Conservation (phyloP, 1,140 invertebrate species). For the Nasonia giraulti region DNA sequence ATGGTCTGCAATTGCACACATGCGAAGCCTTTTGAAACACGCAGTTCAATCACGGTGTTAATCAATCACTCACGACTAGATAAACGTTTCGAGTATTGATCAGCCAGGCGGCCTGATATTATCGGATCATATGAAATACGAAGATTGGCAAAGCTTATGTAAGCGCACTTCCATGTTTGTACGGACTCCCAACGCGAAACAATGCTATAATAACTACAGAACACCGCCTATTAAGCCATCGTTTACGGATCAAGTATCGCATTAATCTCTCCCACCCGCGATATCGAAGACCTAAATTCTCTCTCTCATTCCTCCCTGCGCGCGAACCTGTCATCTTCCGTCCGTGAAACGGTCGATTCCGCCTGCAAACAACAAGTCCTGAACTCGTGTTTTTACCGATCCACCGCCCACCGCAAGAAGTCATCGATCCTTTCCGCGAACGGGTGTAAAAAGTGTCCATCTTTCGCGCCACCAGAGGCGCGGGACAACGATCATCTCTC, state of each 20-base stretch:
- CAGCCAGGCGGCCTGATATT: not conserved
- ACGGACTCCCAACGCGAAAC: not conserved
- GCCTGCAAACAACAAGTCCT: not conserved
- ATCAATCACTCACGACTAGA: not conserved
- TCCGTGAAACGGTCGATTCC: too few relatives aligned
- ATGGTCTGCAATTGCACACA: too few relatives aligned
- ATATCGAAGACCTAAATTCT: not conserved
- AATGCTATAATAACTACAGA: not conserved
- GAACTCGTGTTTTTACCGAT: not conserved
- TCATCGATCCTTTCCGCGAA: constrained; percentile 48
- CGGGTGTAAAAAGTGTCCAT: constrained; percentile 52
- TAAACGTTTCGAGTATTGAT: not conserved
- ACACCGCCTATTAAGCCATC: not conserved
- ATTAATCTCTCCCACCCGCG: not conserved
- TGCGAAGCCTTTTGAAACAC: not conserved
- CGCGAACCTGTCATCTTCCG: not conserved
- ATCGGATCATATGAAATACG: not conserved
- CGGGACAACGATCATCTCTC: constrained; percentile 54
- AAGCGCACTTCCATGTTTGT: not conserved
- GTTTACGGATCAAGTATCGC: not conserved
- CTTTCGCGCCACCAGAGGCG: constrained; percentile 57
- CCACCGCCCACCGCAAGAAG: not conserved
- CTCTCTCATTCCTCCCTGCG: too few relatives aligned
- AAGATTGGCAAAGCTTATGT: not conserved
- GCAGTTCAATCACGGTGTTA: not conserved